These are phyloP conservation scores for Cinclus mexicanus DNA, from an alignment of 2,113 vertebrate genomes.

Conservation along the genomic window DNA sequence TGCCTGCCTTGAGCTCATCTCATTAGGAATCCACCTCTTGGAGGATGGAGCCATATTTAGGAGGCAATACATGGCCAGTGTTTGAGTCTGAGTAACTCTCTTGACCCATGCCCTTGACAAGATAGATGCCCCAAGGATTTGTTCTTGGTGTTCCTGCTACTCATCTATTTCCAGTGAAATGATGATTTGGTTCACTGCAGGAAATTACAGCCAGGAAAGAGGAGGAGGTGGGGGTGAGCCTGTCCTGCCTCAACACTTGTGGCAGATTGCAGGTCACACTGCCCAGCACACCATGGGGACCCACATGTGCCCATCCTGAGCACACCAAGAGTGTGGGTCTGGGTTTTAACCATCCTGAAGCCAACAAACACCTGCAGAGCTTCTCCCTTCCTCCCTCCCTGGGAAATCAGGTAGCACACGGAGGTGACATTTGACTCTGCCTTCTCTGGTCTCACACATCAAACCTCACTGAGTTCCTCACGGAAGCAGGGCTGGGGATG, in stretches of 20 bases:
- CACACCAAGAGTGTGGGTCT: rapidly evolving
- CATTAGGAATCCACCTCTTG: background rate
- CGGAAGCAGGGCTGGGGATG: background rate
- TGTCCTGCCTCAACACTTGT: background rate
- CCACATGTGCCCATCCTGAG: background rate
- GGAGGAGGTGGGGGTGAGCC: background rate
- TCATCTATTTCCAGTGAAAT: background rate
- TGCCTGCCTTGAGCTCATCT: background rate
- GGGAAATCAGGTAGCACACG: background rate
- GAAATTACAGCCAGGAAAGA: background rate
- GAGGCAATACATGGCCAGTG: background rate
- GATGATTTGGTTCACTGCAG: background rate
- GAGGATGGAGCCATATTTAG: background rate
- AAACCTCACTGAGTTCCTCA: background rate
- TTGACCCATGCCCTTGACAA: background rate
- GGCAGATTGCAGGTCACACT: background rate
- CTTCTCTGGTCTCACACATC: background rate
- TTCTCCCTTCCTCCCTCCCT: background rate
- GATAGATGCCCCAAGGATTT: background rate
- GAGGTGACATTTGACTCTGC: background rate
- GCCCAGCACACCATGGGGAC: background rate
- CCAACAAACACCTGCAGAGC: background rate
- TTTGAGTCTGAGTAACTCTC: background rate
- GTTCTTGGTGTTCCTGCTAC: background rate
- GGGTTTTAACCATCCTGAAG: background rate